phyloP scores from a whole-genome alignment of 2,888 invertebrate species.

The Teinopalpus imperialis region DNA sequence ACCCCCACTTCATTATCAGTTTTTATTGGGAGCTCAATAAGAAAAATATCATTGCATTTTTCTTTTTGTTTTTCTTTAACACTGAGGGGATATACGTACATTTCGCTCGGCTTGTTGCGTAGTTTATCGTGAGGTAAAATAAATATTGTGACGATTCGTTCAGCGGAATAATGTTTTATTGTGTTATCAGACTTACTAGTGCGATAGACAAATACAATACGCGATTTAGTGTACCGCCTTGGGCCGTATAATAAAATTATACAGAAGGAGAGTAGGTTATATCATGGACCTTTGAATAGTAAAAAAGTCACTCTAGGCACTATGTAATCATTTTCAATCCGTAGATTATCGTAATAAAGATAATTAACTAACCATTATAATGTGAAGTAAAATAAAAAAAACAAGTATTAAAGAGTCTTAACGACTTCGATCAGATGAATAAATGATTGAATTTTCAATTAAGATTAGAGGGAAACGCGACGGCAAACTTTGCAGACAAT shows the following conservation, averaged over 20 bases:
- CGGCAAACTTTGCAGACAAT: constrained; percentile 66
- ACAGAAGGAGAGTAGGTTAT: constrained; percentile 22
- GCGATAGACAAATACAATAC: constrained; percentile 31
- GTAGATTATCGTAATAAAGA: constrained; percentile 50
- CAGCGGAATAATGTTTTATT: constrained; percentile 38
- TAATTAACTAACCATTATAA: constrained; percentile 62
- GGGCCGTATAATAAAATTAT: constrained; percentile 27
- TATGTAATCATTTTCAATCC: constrained; percentile 40
- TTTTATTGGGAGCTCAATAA: constrained; percentile 64
- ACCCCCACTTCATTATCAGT: constrained; percentile 57
- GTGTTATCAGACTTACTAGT: constrained; percentile 38
- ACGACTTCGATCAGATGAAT: constrained; percentile 73
- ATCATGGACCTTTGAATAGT: constrained; percentile 17
- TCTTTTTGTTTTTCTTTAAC: constrained; percentile 40
- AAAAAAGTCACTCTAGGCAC: constrained; percentile 27
- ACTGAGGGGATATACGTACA: constrained; percentile 30
- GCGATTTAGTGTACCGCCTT: constrained; percentile 21
- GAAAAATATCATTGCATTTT: constrained; percentile 47
- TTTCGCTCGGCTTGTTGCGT: constrained; percentile 39
- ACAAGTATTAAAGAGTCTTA: constrained; percentile 66
- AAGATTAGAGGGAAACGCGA: constrained; percentile 62
- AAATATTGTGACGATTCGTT: constrained; percentile 40
- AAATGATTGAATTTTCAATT: constrained; percentile 80
- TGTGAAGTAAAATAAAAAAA: constrained; percentile 60
- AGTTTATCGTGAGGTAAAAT: constrained; percentile 47